Base-by-base conservation (phyloP, 2,113 vertebrate species). In the Protobothrops flavoviridis region DNA sequence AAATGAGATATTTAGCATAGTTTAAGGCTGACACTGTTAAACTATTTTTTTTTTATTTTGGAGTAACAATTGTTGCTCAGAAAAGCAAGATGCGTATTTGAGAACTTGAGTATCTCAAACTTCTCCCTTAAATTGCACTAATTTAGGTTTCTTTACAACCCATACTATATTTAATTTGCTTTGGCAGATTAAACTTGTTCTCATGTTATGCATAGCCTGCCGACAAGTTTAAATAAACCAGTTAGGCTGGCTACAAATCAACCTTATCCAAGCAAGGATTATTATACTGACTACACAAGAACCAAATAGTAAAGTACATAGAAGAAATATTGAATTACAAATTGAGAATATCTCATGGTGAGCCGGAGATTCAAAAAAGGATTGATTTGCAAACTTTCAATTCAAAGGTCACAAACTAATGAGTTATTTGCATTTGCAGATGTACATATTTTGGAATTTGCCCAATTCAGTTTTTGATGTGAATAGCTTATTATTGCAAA, bases 381-480 rank as follows among this genome's bases (percentile, higher is more conserved):
- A 87, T 86, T 86, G 88, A 90, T 90, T 93, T 93, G 92, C 55
- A 93, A 93, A 93, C 88, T 61, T 24, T 53, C 56, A 87, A 90
- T 93, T 86, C 92, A 90, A 93, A 90, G 89, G 92, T 93, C 89
- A 93, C 56, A 87, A 64, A 93, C 85, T 93, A 93, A 93, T 93
- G 69, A 93, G 88, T 85, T 93, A 90, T 93, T 93, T 93, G 81
- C 89, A 90, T 93, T 93, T 87, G 92, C 89, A 90, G 90, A 90
- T 90, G 81, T 90, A 64, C 89, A 93, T 57, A 90, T 87, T 90
- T 93, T 87, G 81, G 89, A 86, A 53, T 53, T 64, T 64, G 92
- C 53, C 88, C 89, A 93, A 61, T 87, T 93, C 88, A 93, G 26
- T 90, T 45, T 93, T 93, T 59, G 88, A 88, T 93, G 85, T 93